These are phyloP conservation scores for Leptocoma aspasia DNA, from an alignment of 2,113 vertebrate genomes.

Conservation along the genomic window DNA sequence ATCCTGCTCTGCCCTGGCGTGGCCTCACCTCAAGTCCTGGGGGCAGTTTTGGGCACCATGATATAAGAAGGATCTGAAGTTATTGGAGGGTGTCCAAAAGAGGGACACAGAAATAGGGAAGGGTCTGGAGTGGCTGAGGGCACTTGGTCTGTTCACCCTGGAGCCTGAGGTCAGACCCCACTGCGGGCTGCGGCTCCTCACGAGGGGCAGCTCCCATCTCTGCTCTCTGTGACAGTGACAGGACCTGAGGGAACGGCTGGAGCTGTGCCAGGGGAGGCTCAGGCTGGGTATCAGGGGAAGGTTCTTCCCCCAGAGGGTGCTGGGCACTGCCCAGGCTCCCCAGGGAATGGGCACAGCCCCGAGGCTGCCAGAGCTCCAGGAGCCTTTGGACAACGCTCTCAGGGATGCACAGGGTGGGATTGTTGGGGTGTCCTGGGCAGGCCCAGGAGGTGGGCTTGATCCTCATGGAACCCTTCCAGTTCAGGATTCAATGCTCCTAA, in stretches of 20 bases:
- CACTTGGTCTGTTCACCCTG: neutral
- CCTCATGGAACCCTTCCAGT: neutral
- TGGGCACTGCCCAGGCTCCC: neutral
- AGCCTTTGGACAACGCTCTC: accelerated
- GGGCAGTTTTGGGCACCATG: neutral
- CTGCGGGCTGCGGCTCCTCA: neutral
- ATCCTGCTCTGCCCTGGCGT: neutral
- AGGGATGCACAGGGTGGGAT: neutral
- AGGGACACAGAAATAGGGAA: neutral
- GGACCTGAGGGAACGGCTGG: neutral
- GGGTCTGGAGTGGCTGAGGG: neutral
- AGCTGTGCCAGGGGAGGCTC: accelerated
- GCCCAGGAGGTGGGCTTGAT: accelerated
- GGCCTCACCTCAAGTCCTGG: accelerated
- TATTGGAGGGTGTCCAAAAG: neutral
- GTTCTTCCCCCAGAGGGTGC: neutral
- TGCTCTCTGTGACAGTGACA: neutral
- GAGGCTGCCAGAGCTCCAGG: neutral
- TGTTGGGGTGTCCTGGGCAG: neutral
- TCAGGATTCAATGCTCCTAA: neutral
- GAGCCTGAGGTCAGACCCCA: neutral
- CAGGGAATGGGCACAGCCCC: neutral
- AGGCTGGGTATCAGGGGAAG: neutral
- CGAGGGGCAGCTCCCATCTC: accelerated
- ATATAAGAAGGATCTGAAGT: neutral